These are phyloP conservation scores for Harpagoxenus sublaevis DNA, from an alignment of 2,888 invertebrate species.

Conservation along the genomic window DNA sequence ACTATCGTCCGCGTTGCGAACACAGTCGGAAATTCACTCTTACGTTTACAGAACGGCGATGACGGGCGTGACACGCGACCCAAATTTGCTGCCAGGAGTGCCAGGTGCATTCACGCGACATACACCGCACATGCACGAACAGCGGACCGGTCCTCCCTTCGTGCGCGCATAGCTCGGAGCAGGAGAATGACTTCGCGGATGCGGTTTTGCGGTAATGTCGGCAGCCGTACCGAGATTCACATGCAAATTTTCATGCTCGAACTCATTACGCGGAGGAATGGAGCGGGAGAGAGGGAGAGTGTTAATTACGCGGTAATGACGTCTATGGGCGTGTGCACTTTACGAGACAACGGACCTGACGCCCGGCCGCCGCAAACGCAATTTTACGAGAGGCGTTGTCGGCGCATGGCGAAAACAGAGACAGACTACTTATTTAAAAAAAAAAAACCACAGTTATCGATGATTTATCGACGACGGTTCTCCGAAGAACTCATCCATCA, in stretches of 20 bases:
- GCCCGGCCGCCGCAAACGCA: constrained; percentile 2
- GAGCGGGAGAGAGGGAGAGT: not conserved
- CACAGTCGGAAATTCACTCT: constrained; percentile 14
- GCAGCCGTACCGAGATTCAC: constrained; percentile 43
- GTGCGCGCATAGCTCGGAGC: not conserved
- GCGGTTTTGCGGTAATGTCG: constrained; percentile 48
- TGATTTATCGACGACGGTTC: constrained; percentile 70
- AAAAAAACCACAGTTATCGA: constrained; percentile 57
- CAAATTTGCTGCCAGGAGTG: constrained; percentile 31
- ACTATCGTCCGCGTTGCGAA: not conserved
- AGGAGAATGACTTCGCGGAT: constrained; percentile 15
- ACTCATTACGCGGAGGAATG: constrained; percentile 56
- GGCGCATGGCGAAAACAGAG: constrained; percentile 65
- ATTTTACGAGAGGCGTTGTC: constrained; percentile 24
- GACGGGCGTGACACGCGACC: constrained; percentile 36
- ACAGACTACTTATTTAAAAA: constrained; percentile 22
- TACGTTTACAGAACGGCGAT: constrained; percentile 11
- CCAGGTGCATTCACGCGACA: constrained; percentile 34
- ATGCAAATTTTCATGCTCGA: constrained; percentile 64
- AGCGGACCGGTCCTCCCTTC: constrained; percentile 10
- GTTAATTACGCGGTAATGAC: constrained; percentile 69
- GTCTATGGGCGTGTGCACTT: constrained; percentile 37
- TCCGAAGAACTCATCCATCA: constrained; percentile 72
- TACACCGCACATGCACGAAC: constrained; percentile 3
- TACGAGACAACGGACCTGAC: constrained; percentile 62